These are phyloP conservation scores for Listronotus oregonensis DNA, from an alignment of 1,140 invertebrate species.

Conservation along the genomic window DNA sequence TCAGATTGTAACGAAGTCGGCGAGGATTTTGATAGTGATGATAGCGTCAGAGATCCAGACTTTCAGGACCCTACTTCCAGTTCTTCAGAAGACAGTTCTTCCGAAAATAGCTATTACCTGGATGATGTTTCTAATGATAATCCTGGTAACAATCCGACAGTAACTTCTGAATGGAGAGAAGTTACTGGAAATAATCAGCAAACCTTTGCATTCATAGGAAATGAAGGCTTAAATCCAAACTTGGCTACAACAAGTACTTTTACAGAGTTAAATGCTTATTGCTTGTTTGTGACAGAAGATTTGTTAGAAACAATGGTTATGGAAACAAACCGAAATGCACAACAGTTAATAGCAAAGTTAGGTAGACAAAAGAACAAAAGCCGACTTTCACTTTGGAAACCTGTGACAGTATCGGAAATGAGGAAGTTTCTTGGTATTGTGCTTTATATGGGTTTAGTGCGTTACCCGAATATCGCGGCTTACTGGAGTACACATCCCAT, in stretches of 20 bases:
- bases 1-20: conserved; percentile 1
- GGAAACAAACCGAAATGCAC: too few species aligned
- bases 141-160: conserved; percentile 16
- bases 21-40: conserved; percentile 19
- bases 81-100: conserved; percentile 20
- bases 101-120: conserved; percentile 6
- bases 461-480: too few species aligned
- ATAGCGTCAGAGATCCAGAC: conserved; percentile 29
- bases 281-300: too few species aligned
- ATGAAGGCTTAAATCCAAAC: conserved; percentile 26
- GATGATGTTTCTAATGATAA: conserved; percentile 20
- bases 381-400: too few species aligned
- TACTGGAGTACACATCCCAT: too few species aligned
- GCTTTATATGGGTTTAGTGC: too few species aligned
- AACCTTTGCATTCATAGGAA: conserved; percentile 25
- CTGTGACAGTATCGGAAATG: too few species aligned
- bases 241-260: conserved; percentile 25
- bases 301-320: too few species aligned
- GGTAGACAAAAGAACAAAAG: too few species aligned
- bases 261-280: conserved; percentile 29
- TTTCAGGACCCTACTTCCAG: conserved; percentile 23
- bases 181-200: conserved; percentile 19
- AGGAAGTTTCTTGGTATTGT: too few species aligned
- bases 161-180: conserved; percentile 26
- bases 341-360: too few species aligned